Evolutionary conservation across 1,140 invertebrate genomes (phyloP).

Genomic region (Drosophila elegans): DNA sequence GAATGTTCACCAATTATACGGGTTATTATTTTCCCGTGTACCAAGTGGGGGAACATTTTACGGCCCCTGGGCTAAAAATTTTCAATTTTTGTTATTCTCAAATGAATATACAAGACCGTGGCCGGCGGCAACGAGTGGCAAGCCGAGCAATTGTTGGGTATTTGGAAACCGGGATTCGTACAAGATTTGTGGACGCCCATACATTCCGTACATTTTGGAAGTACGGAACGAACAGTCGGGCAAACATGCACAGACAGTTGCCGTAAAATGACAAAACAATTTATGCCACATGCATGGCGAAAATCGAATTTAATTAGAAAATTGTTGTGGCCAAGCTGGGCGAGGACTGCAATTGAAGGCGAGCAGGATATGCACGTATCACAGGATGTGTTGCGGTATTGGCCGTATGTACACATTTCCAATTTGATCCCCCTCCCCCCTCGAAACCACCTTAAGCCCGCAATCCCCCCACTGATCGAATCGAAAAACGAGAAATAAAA

Average conservation of each 20-base stretch:
- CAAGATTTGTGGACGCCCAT: conserved; percentile 36
- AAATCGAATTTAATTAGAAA: conserved; percentile 84
- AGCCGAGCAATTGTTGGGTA: conserved; percentile 53
- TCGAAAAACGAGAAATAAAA: conserved; percentile 65
- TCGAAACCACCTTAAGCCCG: too few relatives aligned
- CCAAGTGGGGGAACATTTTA: conserved; percentile 39
- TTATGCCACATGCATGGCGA: conserved; percentile 82
- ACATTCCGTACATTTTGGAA: conserved; percentile 7
- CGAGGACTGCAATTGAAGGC: conserved; percentile 40
- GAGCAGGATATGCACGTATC: conserved; percentile 63
- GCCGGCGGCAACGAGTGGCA: conserved; percentile 40
- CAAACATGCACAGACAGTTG: conserved; percentile 42
- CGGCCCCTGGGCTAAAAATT: conserved; percentile 60
- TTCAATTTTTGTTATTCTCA: conserved; percentile 82
- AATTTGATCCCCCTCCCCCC: conserved; percentile 22
- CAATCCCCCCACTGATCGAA: conserved; percentile 13
- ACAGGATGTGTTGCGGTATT: conserved; percentile 45
- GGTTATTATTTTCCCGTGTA: conserved; percentile 72
- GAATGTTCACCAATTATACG: conserved; percentile 79
- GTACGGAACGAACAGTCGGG: conserved; percentile 14
- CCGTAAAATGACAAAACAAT: conserved; percentile 80
- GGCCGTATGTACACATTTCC: conserved; percentile 43
- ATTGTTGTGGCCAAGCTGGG: conserved; percentile 68
- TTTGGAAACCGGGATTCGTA: conserved; percentile 8
- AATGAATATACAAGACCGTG: conserved; percentile 71